A percentile compares a stretch with the other conserved stretches of the same genome.
phyloP scores from a whole-genome alignment of 2,113 vertebrate species.

The Pangasianodon gigas region DNA sequence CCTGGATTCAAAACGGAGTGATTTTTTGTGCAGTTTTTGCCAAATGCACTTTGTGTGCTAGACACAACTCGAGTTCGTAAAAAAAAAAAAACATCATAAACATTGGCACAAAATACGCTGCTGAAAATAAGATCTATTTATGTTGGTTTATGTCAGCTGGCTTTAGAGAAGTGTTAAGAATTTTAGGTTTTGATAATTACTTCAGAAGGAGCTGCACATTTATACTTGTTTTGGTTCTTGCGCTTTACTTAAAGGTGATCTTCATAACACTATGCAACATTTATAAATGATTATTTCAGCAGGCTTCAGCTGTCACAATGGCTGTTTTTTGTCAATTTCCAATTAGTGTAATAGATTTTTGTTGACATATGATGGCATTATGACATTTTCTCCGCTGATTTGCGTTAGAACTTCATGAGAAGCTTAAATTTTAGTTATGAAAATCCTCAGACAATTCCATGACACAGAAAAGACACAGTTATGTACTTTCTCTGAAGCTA shows the following conservation, averaged over 20 bases:
- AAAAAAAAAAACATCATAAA: background rate
- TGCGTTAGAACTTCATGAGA: background rate
- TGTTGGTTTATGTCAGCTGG: background rate
- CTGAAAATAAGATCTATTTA: background rate
- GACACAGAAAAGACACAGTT: background rate
- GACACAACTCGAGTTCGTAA: background rate
- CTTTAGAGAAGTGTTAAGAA: background rate
- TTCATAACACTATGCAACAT: background rate
- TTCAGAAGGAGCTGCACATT: background rate
- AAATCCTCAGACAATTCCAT: background rate
- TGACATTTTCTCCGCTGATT: background rate
- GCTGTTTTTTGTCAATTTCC: background rate
- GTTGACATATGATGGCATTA: background rate
- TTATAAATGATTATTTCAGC: background rate
- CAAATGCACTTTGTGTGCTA: background rate
- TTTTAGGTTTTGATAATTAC: background rate
- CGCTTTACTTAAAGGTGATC: background rate
- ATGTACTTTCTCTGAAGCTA: background rate
- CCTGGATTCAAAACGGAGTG: background rate
- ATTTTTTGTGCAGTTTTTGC: background rate
- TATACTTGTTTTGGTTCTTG: background rate
- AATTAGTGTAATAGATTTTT: background rate
- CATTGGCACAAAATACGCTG: background rate
- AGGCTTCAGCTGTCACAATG: background rate
- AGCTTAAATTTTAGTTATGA: background rate